Base-by-base conservation (phyloP, 2,113 vertebrate genomes). In the Oncorhynchus tshawytscha region DNA sequence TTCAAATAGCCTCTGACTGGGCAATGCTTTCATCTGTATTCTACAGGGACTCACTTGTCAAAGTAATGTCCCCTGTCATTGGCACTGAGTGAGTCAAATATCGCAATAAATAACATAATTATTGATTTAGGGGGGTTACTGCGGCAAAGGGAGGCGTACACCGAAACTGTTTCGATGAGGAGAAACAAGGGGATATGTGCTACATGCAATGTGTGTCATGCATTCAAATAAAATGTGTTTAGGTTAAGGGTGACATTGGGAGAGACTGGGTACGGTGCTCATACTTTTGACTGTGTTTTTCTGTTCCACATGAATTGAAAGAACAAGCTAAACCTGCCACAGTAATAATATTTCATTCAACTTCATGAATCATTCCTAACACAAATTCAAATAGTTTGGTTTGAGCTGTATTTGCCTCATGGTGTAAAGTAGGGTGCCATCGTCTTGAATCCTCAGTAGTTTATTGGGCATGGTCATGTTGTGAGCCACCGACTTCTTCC, bases 401-500 rank as follows among this genome's bases (percentile, higher is more conserved):
- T 34, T 20, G 16, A 27, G 24, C 73, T 76, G 65, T 60, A 70
- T 34, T 85, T 93, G 98, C 97, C 97, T 97, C 98, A 99, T 99
- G 31, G 98, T 99, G 84, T 99, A 99, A 9, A 99, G 87, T 29
- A 99, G 91, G 0, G 96, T 99, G 7, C 98, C 98, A 0, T 99
- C 98, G 16, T 99, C 98, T 86, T 96, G 95, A 80, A 99, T 99
- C 84, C 98, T 90, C 72, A 99, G 84, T n/a, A 99, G 94, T 66
- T 99, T 99, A 77, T 99, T 99, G 27, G 98, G 98, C 97, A 99
- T 99, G 5, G 98, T 99, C 98, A 99, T 99, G 83, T 99, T 99
- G 84, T 99, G 98, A 81, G 98, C 98, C 81, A 99, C 97, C 0
- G 98, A 99, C 85, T 99, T 99, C 78, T 99, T 99, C 66, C 98